phyloP scores from a whole-genome alignment of 2,113 vertebrate species.

The Tauraco erythrolophus region DNA sequence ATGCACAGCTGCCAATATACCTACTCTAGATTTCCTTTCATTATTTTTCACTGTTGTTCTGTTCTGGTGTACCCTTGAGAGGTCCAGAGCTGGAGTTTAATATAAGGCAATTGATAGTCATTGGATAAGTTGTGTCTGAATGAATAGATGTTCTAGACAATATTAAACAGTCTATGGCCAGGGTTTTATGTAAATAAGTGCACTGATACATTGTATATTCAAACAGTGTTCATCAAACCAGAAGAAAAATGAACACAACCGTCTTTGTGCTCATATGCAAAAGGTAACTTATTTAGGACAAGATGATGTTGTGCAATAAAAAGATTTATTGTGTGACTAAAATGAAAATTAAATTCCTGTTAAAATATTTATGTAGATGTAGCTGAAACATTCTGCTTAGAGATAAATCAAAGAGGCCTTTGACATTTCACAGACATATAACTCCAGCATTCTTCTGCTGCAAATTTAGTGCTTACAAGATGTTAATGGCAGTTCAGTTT shows the following conservation, averaged over 20 bases:
- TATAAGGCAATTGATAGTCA: not conserved
- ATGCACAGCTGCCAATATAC: not conserved
- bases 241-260: constrained; percentile 33
- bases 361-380: constrained; percentile 83
- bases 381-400: constrained; percentile 68
- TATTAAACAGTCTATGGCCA: constrained; percentile 45
- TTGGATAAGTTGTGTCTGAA: constrained; percentile 20
- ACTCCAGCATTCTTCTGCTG: constrained; percentile 65
- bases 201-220: constrained; percentile 2
- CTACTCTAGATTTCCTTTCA: not conserved
- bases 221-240: constrained; percentile 46
- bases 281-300: constrained; percentile 63
- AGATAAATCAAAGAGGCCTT: constrained; percentile 75
- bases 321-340: constrained; percentile 69
- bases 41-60: not conserved
- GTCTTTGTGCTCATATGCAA: not conserved
- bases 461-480: constrained; percentile 78
- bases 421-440: constrained; percentile 71
- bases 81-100: not conserved
- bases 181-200: constrained; percentile 46
- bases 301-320: constrained; percentile 33
- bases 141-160: constrained; percentile 33
- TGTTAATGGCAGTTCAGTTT: constrained; percentile 72
- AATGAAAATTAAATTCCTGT: constrained; percentile 79
- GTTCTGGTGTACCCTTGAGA: not conserved